A percentile compares a stretch with the other conserved stretches of the same genome.
These are phyloP conservation scores for Leptoclinus maculatus DNA, from an alignment of 2,797 vertebrate species.

Conservation along the genomic window DNA sequence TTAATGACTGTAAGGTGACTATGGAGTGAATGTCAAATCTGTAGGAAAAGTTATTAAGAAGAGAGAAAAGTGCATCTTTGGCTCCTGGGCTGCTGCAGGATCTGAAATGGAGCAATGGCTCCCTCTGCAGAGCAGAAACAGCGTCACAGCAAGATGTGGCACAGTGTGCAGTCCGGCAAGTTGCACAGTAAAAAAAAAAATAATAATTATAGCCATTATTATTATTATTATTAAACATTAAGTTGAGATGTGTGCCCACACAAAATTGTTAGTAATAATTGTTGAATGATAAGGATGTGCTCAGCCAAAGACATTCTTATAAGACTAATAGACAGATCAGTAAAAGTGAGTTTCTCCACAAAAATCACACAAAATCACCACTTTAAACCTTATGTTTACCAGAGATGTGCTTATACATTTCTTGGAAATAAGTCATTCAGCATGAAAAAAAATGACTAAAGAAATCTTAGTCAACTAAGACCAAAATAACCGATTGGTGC, in stretches of 20 bases:
- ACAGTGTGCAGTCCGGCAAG: neutral
- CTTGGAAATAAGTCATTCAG: neutral
- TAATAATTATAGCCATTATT: neutral
- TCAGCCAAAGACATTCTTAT: neutral
- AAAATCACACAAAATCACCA: neutral
- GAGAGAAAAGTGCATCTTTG: neutral
- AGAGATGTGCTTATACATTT: neutral
- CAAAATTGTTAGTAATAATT: no score
- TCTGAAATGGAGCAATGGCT: conserved; percentile 68
- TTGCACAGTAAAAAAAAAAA: neutral
- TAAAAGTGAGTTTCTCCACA: neutral
- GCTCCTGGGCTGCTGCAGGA: neutral
- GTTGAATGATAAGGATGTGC: neutral
- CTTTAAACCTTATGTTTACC: neutral
- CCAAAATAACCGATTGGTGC: neutral
- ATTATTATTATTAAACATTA: neutral
- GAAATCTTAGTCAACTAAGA: neutral
- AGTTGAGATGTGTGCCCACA: no score
- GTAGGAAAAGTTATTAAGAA: neutral
- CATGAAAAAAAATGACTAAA: neutral
- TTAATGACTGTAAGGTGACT: conserved; percentile 25
- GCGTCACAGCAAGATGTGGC: conserved; percentile 6
- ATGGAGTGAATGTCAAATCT: conserved; percentile 28
- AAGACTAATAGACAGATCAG: neutral
- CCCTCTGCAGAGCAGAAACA: conserved; percentile 70